Percentiles rank a stretch among this genome's conserved stretches.
phyloP scores from a whole-genome alignment of 2,797 vertebrate genomes.

The Xyrichtys novacula region DNA sequence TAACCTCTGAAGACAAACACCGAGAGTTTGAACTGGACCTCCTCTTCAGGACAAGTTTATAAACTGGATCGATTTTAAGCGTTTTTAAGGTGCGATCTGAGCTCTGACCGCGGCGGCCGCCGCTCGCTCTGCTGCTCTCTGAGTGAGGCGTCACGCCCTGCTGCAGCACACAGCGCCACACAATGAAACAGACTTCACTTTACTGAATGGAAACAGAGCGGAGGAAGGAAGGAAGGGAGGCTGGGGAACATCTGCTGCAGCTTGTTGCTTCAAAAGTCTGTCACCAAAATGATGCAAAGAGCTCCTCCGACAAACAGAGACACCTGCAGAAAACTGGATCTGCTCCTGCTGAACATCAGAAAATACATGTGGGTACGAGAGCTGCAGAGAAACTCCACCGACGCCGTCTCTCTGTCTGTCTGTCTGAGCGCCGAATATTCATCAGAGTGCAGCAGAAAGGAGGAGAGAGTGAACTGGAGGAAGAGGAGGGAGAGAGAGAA shows the following conservation, averaged over 20 bases:
- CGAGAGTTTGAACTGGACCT: too few relatives aligned
- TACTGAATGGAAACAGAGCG: conserved; percentile 16
- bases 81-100: too few relatives aligned
- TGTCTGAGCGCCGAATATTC: conserved; percentile 28
- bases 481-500: conserved; percentile 26
- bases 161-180: conserved; percentile 33
- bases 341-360: conserved; percentile 25
- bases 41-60: too few relatives aligned
- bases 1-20: too few relatives aligned
- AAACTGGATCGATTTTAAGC: too few relatives aligned
- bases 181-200: background rate
- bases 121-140: background rate
- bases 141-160: conserved; percentile 17
- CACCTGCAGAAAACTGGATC: conserved; percentile 15
- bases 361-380: conserved; percentile 3
- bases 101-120: too few relatives aligned
- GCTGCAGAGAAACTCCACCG: conserved; percentile 1
- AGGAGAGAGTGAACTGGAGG: conserved; percentile 37
- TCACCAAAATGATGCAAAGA: background rate
- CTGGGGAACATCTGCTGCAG: conserved; percentile 16
- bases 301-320: conserved; percentile 14
- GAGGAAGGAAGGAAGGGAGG: conserved; percentile 12
- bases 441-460: conserved; percentile 23
- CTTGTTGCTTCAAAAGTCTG: conserved; percentile 3
- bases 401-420: background rate